A percentile compares a stretch with the other conserved stretches of the same genome.
These are phyloP conservation scores for Coregonus ussuriensis DNA, from an alignment of 2,797 vertebrate genomes.

Conservation along the genomic window DNA sequence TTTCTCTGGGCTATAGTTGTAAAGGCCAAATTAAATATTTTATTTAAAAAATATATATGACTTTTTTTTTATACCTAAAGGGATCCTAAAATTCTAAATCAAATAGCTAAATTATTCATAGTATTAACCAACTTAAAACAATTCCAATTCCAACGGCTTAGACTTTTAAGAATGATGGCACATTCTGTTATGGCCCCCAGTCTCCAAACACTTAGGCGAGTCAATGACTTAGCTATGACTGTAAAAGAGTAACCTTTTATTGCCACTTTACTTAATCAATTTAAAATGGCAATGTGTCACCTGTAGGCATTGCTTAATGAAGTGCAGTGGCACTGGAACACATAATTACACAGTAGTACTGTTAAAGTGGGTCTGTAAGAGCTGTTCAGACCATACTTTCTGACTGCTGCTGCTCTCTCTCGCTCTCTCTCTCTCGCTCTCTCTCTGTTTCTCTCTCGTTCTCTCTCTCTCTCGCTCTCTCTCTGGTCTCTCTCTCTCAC, in stretches of 20 bases:
- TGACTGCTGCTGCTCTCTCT: not conserved
- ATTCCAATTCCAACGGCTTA: too few species aligned
- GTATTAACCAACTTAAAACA: too few species aligned
- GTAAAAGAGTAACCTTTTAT: constrained; percentile 31
- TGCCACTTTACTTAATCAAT: constrained; percentile 35
- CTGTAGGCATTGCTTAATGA: constrained; percentile 15
- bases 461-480: not conserved
- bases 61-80: too few species aligned
- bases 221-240: constrained; percentile 19
- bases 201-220: constrained; percentile 4
- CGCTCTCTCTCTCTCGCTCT: not conserved
- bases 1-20: too few species aligned
- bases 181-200: not conserved
- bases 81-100: too few species aligned
- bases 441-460: not conserved
- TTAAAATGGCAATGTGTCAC: constrained; percentile 29
- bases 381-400: not conserved
- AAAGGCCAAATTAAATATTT: too few species aligned
- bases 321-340: constrained; percentile 7
- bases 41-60: too few species aligned
- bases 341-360: constrained; percentile 13
- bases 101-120: too few species aligned
- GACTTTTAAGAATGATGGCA: not conserved
- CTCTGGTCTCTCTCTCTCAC: too few species aligned
- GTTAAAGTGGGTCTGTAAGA: not conserved